These are phyloP conservation scores for Rhinolophus sinicus DNA, from an alignment of 2,113 vertebrate species.

Conservation along the genomic window DNA sequence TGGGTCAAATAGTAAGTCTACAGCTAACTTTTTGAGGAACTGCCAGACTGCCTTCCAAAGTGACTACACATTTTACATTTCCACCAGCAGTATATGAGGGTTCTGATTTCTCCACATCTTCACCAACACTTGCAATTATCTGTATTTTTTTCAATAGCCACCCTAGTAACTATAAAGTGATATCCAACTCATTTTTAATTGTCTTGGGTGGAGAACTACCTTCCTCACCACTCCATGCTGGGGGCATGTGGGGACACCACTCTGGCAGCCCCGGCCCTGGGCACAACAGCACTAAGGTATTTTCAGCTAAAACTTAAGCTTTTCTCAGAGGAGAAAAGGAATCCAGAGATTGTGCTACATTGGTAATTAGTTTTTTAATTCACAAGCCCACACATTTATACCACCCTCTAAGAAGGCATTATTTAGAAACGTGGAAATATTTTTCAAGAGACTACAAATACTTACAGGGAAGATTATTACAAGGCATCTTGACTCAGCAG, in stretches of 20 bases:
- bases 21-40: neutral
- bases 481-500: neutral
- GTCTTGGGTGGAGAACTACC: neutral
- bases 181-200: neutral
- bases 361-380: neutral
- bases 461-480: neutral
- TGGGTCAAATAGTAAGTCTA: neutral
- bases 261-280: neutral
- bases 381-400: neutral
- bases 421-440: neutral
- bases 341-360: neutral
- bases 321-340: neutral
- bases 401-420: neutral
- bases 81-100: neutral
- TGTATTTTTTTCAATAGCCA: neutral
- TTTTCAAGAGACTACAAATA: neutral
- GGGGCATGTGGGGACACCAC: neutral
- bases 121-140: neutral
- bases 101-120: neutral
- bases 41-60: neutral
- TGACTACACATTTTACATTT: neutral
- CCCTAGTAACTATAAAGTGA: neutral
- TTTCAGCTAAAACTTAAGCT: neutral
- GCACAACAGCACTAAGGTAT: neutral
- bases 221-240: neutral